A percentile compares a stretch with the other conserved stretches of the same genome.
Conservation (phyloP, 2,888 invertebrate genomes). For the Drosophila leonis region DNA sequence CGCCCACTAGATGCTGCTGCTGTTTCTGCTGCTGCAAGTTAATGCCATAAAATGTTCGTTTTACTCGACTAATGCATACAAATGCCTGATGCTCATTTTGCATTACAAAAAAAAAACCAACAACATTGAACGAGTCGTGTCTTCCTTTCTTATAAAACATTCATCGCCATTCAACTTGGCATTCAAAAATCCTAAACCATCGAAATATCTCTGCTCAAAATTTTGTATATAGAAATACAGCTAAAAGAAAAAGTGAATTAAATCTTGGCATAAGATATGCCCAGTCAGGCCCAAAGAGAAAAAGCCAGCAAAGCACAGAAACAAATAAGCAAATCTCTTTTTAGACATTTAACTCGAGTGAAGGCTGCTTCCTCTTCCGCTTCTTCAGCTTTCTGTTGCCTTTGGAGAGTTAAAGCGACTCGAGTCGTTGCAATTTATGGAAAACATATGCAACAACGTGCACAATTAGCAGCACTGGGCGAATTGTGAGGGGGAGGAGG, state of each 20-base stretch:
- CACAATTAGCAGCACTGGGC: conserved; percentile 42
- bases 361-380: conserved; percentile 8
- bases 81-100: conserved; percentile 77
- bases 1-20: conserved; percentile 22
- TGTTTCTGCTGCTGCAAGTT: conserved; percentile 45
- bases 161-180: conserved; percentile 56
- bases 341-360: conserved; percentile 29
- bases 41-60: conserved; percentile 79
- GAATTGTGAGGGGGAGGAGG: not conserved
- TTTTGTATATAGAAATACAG: too few species aligned
- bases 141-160: conserved; percentile 59
- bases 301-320: not conserved
- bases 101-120: conserved; percentile 67
- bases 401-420: conserved; percentile 1
- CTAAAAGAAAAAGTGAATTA: conserved; percentile 13
- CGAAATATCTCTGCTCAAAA: conserved; percentile 13
- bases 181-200: conserved; percentile 41
- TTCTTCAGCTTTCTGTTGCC: not conserved
- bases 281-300: conserved; percentile 7
- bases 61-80: conserved; percentile 78
- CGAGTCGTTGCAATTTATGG: conserved; percentile 47
- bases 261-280: conserved; percentile 21
- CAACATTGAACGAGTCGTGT: conserved; percentile 37
- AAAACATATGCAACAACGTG: conserved; percentile 44
- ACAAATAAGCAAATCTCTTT: conserved; percentile 24